Evolutionary conservation across 2,888 invertebrate genomes (phyloP).

Genomic region (Leptopilina myrica): DNA sequence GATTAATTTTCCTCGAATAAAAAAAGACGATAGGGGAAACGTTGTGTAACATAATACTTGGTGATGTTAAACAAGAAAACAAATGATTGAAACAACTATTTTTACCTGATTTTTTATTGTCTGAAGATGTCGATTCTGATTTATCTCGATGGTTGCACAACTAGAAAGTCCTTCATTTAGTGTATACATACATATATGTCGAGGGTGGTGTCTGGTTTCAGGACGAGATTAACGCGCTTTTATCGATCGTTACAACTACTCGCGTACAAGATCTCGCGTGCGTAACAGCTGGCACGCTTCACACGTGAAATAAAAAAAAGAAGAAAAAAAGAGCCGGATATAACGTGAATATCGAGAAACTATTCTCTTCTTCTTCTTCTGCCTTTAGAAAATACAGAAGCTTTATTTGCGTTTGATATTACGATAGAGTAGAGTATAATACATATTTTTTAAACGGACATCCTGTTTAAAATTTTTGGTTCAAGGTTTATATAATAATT

Average conservation of each 20-base stretch:
- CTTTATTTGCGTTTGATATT: slow-evolving; percentile 10
- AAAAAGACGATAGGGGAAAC: background rate
- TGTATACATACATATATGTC: no score
- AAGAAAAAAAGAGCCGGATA: background rate
- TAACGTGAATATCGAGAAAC: background rate
- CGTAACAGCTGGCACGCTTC: slow-evolving; percentile 27
- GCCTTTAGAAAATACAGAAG: background rate
- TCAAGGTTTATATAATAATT: no score
- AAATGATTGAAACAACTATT: background rate
- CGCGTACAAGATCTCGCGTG: slow-evolving; percentile 23
- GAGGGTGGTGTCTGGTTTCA: slow-evolving; percentile 20
- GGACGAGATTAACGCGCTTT: slow-evolving; percentile 20
- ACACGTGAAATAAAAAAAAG: background rate
- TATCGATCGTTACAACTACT: background rate
- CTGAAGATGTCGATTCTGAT: background rate
- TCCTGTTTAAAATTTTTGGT: slow-evolving; percentile 12
- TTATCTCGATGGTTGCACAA: slow-evolving; percentile 13
- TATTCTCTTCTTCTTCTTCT: background rate
- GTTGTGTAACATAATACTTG: background rate
- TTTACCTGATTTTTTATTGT: background rate
- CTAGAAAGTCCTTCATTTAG: slow-evolving; percentile 17
- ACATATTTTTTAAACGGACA: background rate
- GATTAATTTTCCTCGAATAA: no score
- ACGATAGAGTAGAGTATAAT: no score
- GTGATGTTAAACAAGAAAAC: slow-evolving; percentile 4